Evolutionary conservation across 2,113 vertebrate species (phyloP).

Genomic region (Stictonetta naevosa): DNA sequence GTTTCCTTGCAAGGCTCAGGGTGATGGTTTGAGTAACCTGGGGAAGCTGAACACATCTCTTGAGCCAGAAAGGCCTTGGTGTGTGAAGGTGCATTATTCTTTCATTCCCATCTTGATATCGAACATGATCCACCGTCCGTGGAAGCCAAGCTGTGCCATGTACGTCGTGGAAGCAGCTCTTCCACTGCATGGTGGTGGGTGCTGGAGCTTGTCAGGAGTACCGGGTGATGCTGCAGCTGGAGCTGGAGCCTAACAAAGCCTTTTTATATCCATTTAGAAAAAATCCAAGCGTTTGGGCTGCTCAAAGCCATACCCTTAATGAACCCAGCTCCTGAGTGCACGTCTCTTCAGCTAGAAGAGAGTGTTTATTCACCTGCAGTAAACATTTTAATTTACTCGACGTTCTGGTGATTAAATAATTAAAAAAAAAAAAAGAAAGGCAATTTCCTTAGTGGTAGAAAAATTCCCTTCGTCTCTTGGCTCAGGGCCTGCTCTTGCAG

Average conservation of each 20-base stretch:
- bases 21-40: not conserved
- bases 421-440: no score
- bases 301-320: not conserved
- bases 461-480: slow-evolving; percentile 6
- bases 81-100: not conserved
- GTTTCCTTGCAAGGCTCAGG: not conserved
- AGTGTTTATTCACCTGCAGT: not conserved
- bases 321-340: not conserved
- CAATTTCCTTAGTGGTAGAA: not conserved
- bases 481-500: not conserved
- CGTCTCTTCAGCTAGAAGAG: not conserved
- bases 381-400: not conserved
- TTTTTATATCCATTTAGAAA: not conserved
- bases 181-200: fast-evolving
- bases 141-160: not conserved
- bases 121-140: not conserved
- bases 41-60: not conserved
- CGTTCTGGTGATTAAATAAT: not conserved
- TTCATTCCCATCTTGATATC: not conserved
- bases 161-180: fast-evolving
- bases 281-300: not conserved
- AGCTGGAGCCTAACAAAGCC: not conserved
- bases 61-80: not conserved
- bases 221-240: not conserved
- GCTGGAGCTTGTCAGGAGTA: not conserved